These are phyloP conservation scores for Heliconius nattereri DNA, from an alignment of 1,140 invertebrate species.

Conservation along the genomic window DNA sequence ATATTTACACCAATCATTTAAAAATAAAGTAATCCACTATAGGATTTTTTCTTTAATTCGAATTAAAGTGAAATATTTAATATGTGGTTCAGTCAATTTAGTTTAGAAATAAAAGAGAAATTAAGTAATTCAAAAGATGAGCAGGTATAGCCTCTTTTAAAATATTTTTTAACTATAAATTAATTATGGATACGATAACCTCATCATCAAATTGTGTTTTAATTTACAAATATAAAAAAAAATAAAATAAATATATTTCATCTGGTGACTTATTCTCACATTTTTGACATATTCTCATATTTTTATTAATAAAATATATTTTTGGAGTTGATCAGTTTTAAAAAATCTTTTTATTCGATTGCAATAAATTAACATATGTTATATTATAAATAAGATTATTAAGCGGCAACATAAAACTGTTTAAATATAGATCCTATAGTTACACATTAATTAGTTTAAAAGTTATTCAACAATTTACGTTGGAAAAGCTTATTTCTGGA, in stretches of 20 bases:
- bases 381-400: not conserved
- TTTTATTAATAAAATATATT: too few relatives aligned
- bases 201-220: not conserved
- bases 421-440: not conserved
- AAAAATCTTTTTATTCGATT: not conserved
- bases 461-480: constrained; percentile 5
- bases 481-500: constrained; percentile 10
- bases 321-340: too few relatives aligned
- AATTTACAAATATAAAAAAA: not conserved
- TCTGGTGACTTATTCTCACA: not conserved
- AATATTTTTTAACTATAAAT: not conserved
- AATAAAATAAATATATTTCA: not conserved
- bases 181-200: not conserved
- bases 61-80: too few relatives aligned
- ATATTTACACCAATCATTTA: constrained; percentile 26
- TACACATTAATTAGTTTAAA: not conserved
- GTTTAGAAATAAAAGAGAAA: too few relatives aligned
- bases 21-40: too few relatives aligned
- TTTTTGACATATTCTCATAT: not conserved
- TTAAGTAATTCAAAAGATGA: not conserved
- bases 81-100: too few relatives aligned
- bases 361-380: too few relatives aligned
- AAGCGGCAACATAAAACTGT: not conserved
- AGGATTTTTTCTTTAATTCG: too few relatives aligned
- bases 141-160: not conserved